phyloP scores from a whole-genome alignment of 2,888 invertebrate genomes.

The Mesorhabditis belari region DNA sequence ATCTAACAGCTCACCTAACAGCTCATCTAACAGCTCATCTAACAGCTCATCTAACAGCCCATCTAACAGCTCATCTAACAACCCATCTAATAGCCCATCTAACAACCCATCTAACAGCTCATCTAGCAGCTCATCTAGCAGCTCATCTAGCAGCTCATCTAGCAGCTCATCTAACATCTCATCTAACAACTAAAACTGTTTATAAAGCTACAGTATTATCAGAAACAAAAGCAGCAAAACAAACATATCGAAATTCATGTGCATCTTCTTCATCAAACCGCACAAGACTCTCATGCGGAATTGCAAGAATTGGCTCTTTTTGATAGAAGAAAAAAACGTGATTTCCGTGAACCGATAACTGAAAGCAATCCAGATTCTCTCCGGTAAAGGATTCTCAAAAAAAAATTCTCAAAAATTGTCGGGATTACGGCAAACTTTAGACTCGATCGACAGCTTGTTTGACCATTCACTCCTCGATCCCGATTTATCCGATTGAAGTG shows the following conservation, averaged over 20 bases:
- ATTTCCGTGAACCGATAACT: background rate
- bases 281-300: background rate
- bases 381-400: no score
- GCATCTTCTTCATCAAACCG: background rate
- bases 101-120: no score
- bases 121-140: no score
- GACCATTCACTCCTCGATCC: background rate
- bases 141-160: no score
- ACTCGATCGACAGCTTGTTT: background rate
- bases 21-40: no score
- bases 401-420: no score
- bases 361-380: background rate
- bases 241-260: background rate
- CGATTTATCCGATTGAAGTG: background rate
- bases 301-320: background rate
- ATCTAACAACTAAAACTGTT: background rate
- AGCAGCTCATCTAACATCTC: background rate
- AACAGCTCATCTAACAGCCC: no score
- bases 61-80: no score
- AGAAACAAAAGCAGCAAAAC: background rate
- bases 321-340: background rate
- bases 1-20: no score
- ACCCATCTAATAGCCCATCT: no score
- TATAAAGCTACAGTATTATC: no score
- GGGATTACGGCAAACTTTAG: background rate